Percentiles rank a stretch among this genome's conserved stretches.
Conservation (phyloP, 2,797 vertebrate species). For the Tarsius wallacei region DNA sequence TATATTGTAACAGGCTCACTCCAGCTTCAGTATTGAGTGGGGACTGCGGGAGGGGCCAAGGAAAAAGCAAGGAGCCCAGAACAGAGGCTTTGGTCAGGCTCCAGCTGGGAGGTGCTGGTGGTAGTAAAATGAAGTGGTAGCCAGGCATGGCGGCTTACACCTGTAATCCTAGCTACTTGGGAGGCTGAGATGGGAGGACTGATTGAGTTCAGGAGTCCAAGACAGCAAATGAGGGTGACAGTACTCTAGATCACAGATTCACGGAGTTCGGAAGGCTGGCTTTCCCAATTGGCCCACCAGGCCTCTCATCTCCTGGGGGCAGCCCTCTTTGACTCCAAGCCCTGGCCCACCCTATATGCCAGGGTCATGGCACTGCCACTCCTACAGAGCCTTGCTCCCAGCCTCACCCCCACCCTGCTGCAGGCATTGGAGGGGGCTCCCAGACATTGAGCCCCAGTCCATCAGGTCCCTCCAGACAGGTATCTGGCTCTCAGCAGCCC, state of each 20-base stretch:
- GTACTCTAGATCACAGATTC: neutral
- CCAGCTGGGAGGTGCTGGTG: neutral
- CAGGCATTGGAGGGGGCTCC: neutral
- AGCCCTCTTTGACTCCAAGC: neutral
- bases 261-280: neutral
- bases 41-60: neutral
- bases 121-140: neutral
- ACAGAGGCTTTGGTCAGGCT: neutral
- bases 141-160: too few species aligned
- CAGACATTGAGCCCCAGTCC: neutral
- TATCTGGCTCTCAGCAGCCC: neutral
- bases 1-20: neutral
- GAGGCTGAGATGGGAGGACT: too few species aligned
- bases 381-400: neutral
- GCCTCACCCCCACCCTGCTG: neutral
- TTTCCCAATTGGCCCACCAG: neutral
- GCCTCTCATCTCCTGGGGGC: neutral
- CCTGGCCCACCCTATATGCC: neutral
- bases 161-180: too few species aligned
- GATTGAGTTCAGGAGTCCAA: too few species aligned
- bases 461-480: neutral
- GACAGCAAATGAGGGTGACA: too few species aligned
- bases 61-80: neutral
- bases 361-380: neutral
- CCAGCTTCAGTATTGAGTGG: neutral